A percentile compares a stretch with the other conserved stretches of the same genome.
Evolutionary conservation across 2,113 vertebrate species (phyloP).

Genomic region (Bos taurus): ARS-UCD2.0 NC_037348.1:25163001-25163500

Average conservation of each 20-base stretch:
- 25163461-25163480: neutral
- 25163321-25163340: neutral
- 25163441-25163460: neutral
- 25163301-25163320: neutral
- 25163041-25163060: neutral
- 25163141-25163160: neutral
- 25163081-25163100: neutral
- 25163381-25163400: neutral
- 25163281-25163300: neutral
- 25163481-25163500: neutral
- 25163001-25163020: neutral
- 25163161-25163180: neutral
- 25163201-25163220: neutral
- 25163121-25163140: neutral
- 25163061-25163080: neutral
- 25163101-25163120: neutral
- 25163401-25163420: neutral
- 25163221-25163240: neutral
- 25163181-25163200: neutral
- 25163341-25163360: neutral
- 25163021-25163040: neutral
- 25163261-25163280: neutral
- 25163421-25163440: neutral
- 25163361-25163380: neutral
- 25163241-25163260: neutral